Conservation (phyloP, 53 echinoderm and acorn worm genomes). For the Henricia sp. region DNA sequence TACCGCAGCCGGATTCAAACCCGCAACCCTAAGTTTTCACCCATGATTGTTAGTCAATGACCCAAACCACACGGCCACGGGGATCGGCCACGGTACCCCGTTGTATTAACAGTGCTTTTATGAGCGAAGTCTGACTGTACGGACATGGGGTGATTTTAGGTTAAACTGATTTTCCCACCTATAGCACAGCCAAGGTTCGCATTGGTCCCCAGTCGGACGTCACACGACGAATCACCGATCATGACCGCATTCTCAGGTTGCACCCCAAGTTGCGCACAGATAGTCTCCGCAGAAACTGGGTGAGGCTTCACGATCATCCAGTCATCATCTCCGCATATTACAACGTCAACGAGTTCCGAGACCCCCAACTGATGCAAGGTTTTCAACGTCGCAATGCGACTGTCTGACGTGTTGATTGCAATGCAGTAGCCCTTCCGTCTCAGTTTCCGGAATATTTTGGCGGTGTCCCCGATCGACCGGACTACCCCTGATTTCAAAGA, state of each 20-base stretch:
- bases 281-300: constrained; percentile 65
- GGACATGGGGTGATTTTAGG: neutral
- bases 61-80: too few species aligned
- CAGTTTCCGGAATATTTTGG: constrained; percentile 54
- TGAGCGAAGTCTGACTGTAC: too few species aligned
- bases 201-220: constrained; percentile 69
- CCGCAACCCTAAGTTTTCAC: too few species aligned
- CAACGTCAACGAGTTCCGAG: constrained; percentile 66
- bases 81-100: too few species aligned
- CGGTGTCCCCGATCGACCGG: constrained; percentile 54
- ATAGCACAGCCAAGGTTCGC: constrained; percentile 72
- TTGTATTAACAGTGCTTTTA: too few species aligned
- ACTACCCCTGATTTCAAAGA: constrained; percentile 10
- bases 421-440: constrained; percentile 68
- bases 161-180: constrained; percentile 43
- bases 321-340: constrained; percentile 79
- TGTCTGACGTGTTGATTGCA: constrained; percentile 84
- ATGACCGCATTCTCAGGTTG: constrained; percentile 67
- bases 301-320: constrained; percentile 71
- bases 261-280: constrained; percentile 71
- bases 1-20: too few species aligned
- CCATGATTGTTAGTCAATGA: too few species aligned
- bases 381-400: constrained; percentile 60
- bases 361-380: constrained; percentile 65
- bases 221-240: constrained; percentile 77